A percentile compares a stretch with the other conserved stretches of the same genome.
These are phyloP conservation scores for Lynx canadensis DNA, from an alignment of 2,113 vertebrate genomes.

Conservation along the genomic window DNA sequence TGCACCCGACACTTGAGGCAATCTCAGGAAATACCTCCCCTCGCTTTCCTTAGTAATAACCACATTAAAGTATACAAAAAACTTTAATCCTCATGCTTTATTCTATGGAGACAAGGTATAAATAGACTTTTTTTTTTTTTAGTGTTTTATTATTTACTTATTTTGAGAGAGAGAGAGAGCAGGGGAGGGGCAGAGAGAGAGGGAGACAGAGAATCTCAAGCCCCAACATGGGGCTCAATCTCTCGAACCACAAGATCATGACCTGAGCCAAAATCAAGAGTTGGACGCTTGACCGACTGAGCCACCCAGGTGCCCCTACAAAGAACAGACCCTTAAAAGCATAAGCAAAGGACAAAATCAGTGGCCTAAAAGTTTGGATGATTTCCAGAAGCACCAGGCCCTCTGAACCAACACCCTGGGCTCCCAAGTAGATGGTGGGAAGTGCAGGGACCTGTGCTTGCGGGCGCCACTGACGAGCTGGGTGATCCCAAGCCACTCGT, in stretches of 20 bases:
- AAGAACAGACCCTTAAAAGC: neutral
- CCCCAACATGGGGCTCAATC: neutral
- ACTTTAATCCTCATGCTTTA: neutral
- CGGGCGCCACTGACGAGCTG: neutral
- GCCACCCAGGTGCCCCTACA: neutral
- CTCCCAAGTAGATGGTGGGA: too few species aligned
- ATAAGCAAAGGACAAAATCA: neutral
- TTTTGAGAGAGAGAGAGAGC: neutral
- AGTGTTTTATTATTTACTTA: too few species aligned
- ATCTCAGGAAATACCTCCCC: neutral
- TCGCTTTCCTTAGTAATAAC: neutral
- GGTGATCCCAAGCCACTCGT: neutral
- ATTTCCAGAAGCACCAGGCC: neutral
- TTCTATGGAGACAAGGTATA: neutral
- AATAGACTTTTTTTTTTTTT: neutral
- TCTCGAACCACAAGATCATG: neutral
- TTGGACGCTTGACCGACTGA: neutral
- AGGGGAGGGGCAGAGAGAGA: neutral
- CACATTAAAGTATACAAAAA: neutral
- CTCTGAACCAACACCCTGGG: neutral
- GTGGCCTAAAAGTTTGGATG: neutral
- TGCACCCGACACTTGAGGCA: neutral
- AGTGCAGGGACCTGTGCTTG: neutral
- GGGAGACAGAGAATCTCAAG: neutral
- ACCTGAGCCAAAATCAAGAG: neutral